Evolutionary conservation across 2,888 invertebrate species (phyloP), one percentile per base, ranked within the genome.

Genomic region (Timandra comae): DNA sequence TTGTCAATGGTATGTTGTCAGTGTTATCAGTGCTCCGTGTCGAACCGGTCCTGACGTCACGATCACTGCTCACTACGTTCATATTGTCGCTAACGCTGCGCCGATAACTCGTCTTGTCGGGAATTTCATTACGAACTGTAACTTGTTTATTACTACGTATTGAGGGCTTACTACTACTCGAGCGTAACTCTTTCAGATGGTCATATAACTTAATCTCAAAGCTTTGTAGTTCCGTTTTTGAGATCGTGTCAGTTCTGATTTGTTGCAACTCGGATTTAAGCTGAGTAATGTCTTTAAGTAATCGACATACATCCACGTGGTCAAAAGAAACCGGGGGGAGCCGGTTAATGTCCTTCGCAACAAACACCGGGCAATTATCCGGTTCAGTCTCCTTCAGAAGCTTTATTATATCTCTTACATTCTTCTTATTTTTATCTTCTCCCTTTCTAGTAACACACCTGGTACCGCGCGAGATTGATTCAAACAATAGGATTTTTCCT

Each of bases 281-380:
- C 1, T 10, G 5, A 2, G 32, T 6, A 7, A 43, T 33, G 13
- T 39, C 37, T 21, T 39, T 43, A 3, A 43, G 19, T 1, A 43
- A 22, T 2, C 20, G 26, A 2, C 39, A 23, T 0, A 35, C 37
- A 8, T 46, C 46, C 2, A 46, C 12, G 8, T 39, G 20, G 12
- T 43, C 39, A 22, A 43, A 40, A 1, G 37, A 33, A 0, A 46
- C 38, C 2, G 38, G 32, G 0, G 46, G 46, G 3, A 43, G 26
- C 3, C 31, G 33, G 10, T 40, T 21, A 4, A 46, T 9, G 23
- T 41, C 21, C 23, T 31, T 41, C 0, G 46, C 46, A 22, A 43
- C 43, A 37, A 39, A 43, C 9, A 25, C 30, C 2, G 44, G 42
- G 12, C 40, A 25, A 4, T 1, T 1, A 7, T 16, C n/a, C 5